Base-by-base conservation (phyloP, 2,797 vertebrate genomes). In the Peromyscus aztecus region DNA sequence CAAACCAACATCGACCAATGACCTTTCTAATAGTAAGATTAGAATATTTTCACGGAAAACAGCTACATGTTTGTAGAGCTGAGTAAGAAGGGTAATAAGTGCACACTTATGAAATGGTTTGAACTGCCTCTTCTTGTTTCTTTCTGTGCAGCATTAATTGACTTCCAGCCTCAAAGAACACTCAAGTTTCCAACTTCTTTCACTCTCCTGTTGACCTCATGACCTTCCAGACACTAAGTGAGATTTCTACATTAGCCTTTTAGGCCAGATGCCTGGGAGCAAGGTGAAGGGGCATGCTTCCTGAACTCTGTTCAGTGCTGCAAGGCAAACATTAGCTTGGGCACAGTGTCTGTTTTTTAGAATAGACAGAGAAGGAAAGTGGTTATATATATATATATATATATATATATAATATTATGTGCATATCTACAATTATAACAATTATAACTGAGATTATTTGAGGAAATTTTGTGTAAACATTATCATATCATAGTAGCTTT, bases 401-500 rank as follows among this genome's bases (percentile, higher is more conserved):
- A 27, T 24, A 49, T 49, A 49, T 49, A 49, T 10, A 49, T 9
- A 49, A n/a, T 49, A 17, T 43, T 34, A 43, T 46, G 11, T 31
- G 29, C 29, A 84, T 65, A 86, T 80, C 31, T 52, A 90, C 43
- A 94, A 87, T 88, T 91, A 81, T 27, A 84, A 75, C 40, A 40
- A 40, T 40, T 40, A 40, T 40, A 71, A 55, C 57, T 76, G 87
- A 61, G 21, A 73, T 31, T 77, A 46, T 49, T 49, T 59, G 40
- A 46, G 6, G 4, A 87, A 90, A 59, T 75, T 77, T 92, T 67
- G 7, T 12, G 49, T 81, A 94, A 94, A 71, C 19, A 88, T 67
- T 88, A 93, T 78, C n/a, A 87, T 65, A 6, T 91, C 29, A 93
- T 67, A 71, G 16, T 29, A 61, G 8, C 19, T 95, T 92, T 91